A percentile compares a stretch with the other conserved stretches of the same genome.
These are phyloP conservation scores for Papilio glaucus DNA, from an alignment of 1,140 invertebrate species.

Conservation along the genomic window DNA sequence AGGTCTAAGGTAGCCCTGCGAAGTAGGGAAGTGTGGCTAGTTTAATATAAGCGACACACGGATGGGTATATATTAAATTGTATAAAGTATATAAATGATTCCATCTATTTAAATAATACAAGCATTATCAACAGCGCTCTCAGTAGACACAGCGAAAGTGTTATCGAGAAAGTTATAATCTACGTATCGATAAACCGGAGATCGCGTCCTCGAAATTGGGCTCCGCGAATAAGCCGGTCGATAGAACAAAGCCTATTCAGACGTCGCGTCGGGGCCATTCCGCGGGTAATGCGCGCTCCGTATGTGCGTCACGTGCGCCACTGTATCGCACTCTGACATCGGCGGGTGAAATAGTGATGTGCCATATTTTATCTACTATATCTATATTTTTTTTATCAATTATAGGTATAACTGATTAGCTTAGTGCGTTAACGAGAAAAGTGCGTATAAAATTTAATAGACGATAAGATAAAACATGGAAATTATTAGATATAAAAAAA, in stretches of 20 bases:
- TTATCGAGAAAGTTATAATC: slow-evolving; percentile 14
- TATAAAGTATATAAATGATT: not conserved
- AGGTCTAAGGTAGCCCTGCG: too few species aligned
- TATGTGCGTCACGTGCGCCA: not conserved
- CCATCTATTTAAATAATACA: not conserved
- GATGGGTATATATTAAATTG: too few species aligned
- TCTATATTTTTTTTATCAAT: not conserved
- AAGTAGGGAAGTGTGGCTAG: too few species aligned
- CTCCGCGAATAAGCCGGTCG: not conserved
- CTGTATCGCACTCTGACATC: slow-evolving; percentile 21
- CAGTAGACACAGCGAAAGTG: not conserved
- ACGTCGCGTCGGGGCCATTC: not conserved
- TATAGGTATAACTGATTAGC: not conserved
- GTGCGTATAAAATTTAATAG: not conserved
- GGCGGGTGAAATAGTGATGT: not conserved
- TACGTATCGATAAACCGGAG: not conserved
- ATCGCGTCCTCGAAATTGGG: not conserved
- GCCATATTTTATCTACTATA: not conserved
- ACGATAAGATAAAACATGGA: slow-evolving; percentile 20
- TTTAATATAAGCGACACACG: too few species aligned
- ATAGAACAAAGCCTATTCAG: slow-evolving; percentile 25
- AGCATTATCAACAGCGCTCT: not conserved
- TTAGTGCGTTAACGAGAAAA: not conserved
- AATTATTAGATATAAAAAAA: too few species aligned
- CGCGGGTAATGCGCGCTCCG: slow-evolving; percentile 9